These are phyloP conservation scores for Dendropsophus ebraccatus DNA, from an alignment of 2,113 vertebrate genomes.

Conservation along the genomic window DNA sequence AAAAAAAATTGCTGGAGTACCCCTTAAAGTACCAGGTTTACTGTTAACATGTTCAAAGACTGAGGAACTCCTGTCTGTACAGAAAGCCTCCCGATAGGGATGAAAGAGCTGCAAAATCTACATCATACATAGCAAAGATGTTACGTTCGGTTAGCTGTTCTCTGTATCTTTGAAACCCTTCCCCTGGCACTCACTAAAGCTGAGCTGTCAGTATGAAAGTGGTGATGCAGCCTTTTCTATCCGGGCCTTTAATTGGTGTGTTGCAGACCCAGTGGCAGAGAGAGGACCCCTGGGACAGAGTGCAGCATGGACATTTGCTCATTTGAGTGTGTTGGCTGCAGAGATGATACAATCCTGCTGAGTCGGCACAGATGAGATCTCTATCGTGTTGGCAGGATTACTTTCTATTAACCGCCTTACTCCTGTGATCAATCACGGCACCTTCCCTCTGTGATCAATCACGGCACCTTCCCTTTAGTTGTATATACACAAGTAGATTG, in stretches of 20 bases:
- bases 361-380: constrained; percentile 44
- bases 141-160: neutral
- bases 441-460: constrained; percentile 25
- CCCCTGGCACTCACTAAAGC: neutral
- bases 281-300: constrained; percentile 35
- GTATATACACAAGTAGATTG: too few species aligned
- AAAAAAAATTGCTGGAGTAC: too few species aligned
- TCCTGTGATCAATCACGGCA: constrained; percentile 22
- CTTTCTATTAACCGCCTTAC: constrained; percentile 5
- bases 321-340: constrained; percentile 40
- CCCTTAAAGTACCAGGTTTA: too few species aligned
- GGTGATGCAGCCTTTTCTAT: constrained; percentile 42
- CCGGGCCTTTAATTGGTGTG: constrained; percentile 44
- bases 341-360: constrained; percentile 29
- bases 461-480: neutral
- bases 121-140: neutral
- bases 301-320: constrained; percentile 26
- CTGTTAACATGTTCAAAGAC: too few species aligned
- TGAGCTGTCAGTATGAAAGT: constrained; percentile 42
- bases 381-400: constrained; percentile 2
- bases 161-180: constrained; percentile 11
- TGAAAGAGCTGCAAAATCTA: neutral
- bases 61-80: too few species aligned
- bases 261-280: constrained; percentile 27
- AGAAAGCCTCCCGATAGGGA: too few species aligned